Percentiles rank a stretch among this genome's conserved stretches.
phyloP scores from a whole-genome alignment of 64 coral and sea anemone genomes.

The Actinia tenebrosa region DNA sequence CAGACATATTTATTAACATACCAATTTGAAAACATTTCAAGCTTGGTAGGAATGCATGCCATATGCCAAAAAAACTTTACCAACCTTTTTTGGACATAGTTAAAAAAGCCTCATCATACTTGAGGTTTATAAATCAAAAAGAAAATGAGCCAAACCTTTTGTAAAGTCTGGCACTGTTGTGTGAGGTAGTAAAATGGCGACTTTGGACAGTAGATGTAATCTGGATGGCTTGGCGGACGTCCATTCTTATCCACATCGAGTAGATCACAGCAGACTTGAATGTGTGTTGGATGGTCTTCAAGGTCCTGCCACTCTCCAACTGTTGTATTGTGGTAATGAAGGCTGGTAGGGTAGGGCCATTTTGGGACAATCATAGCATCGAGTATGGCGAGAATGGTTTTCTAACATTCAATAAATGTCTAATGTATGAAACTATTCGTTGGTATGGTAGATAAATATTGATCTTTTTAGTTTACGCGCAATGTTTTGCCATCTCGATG shows the following conservation, averaged over 20 bases:
- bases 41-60: too few relatives aligned
- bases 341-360: constrained; percentile 49
- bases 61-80: too few relatives aligned
- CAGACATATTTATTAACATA: too few relatives aligned
- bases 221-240: constrained; percentile 23
- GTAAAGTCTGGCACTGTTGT: constrained; percentile 23
- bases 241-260: constrained; percentile 37
- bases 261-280: constrained; percentile 43
- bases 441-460: too few relatives aligned
- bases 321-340: constrained; percentile 29
- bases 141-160: constrained; percentile 12
- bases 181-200: constrained; percentile 44
- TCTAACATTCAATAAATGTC: not conserved
- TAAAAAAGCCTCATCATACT: too few relatives aligned
- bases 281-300: constrained; percentile 50
- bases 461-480: too few relatives aligned
- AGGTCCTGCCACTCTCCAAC: constrained; percentile 34
- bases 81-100: too few relatives aligned
- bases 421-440: too few relatives aligned
- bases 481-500: too few relatives aligned
- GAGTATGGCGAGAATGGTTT: constrained; percentile 45
- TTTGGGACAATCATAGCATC: constrained; percentile 48
- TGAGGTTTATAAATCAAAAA: too few relatives aligned
- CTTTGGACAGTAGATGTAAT: constrained; percentile 30
- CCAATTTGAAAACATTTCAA: too few relatives aligned